Evolutionary conservation across 2,888 invertebrate genomes (phyloP), one percentile per base, ranked within the genome.

Genomic region (Plagodis pulveraria): DNA sequence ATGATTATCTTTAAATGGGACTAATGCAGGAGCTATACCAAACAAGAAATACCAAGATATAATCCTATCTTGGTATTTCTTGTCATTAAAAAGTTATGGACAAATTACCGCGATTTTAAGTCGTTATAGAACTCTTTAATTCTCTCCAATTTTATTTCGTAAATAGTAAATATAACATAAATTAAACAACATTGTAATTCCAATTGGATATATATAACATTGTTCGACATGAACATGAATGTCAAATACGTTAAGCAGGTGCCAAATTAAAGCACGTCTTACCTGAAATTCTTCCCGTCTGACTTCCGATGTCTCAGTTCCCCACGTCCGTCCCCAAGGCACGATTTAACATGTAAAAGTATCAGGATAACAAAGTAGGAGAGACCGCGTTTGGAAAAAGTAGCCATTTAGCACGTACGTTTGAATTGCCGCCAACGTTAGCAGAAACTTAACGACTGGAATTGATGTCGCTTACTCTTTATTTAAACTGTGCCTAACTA

Each of bases 311-410:
- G 52, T 63, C 64, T 58, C 57, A 56, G 59, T 68, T 68, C 73
- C 74, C 73, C 62, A 52, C 10, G 40, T 40, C 22, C 58, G 64
- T 81, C 90, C 80, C 86, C 7, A 32, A 77, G 83, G 93, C 76
- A 71, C 89, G 85, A 92, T 93, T 92, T 92, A 91, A 87, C 90
- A 89, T 89, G 89, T 90, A 91, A 86, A 87, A 88, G 89, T 91
- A 88, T 77, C 83, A 81, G 89, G 87, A 83, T 85, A 89, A 90
- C 90, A 91, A 90, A 89, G 85, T 88, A 83, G 82, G 84, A 85
- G 83, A 51, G 62, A 63, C 45, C 43, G 50, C 72, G 70, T 75
- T 78, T 69, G 76, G 80, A 79, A 84, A 83, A 81, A 81, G 80
- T 76, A 72, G 75, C 81, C 87, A 87, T 89, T 91, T 91, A 91